Evolutionary conservation across 2,888 invertebrate species (phyloP).

Genomic region (Pachliopta kotzebuea): DNA sequence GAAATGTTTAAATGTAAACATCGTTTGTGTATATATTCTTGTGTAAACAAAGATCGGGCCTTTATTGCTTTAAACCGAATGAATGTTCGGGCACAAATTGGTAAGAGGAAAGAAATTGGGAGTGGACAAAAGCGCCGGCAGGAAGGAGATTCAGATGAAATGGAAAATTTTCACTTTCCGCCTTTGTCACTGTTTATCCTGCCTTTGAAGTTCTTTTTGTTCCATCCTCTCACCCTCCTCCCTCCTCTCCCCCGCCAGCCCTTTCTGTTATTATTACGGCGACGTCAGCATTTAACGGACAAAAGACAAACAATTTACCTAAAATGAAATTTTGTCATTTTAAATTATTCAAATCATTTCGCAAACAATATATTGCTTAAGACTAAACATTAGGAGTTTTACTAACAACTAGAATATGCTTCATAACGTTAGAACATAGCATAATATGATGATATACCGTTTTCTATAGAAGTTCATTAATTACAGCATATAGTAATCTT

Average conservation of each 20-base stretch:
- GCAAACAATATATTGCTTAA: no score
- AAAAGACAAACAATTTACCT: slow-evolving; percentile 1
- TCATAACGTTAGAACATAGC: no score
- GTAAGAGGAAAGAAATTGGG: slow-evolving; percentile 5
- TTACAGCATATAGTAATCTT: no score
- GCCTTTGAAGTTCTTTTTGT: slow-evolving; percentile 12
- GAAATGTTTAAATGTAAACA: no score
- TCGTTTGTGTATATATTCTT: no score
- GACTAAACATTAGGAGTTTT: no score
- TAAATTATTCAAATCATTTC: no score
- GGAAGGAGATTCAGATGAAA: slow-evolving; percentile 24
- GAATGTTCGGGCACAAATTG: slow-evolving; percentile 23
- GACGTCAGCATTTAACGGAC: slow-evolving; percentile 1
- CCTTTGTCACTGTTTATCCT: slow-evolving; percentile 15
- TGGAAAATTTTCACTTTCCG: slow-evolving; percentile 25
- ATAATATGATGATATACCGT: no score
- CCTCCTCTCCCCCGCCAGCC: slow-evolving; percentile 5
- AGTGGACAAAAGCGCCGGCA: slow-evolving; percentile 17
- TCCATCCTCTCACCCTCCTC: no score
- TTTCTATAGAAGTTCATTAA: no score
- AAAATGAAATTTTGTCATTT: background rate
- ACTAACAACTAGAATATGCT: no score
- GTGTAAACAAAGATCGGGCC: slow-evolving; percentile 10
- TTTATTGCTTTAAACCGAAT: slow-evolving; percentile 24
- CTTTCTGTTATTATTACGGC: slow-evolving; percentile 4